Base-by-base conservation (phyloP, 2,797 vertebrate species). In the Ctenopoma multispine region DNA sequence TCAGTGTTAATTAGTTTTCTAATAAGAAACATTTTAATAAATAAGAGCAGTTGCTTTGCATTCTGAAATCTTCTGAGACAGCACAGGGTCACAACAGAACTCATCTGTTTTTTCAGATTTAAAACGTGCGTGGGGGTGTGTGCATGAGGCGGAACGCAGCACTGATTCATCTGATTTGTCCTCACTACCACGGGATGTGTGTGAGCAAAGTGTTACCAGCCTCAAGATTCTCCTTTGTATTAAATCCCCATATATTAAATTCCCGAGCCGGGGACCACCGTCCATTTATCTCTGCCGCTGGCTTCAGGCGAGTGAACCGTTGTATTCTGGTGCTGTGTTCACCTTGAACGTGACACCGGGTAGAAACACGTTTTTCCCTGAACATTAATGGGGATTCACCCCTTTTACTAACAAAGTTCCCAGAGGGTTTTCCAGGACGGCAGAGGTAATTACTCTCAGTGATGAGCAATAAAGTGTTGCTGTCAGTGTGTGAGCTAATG, bases 371-470 rank as follows among this genome's bases (percentile, higher is more conserved):
- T 40, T 60, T 66, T 50, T 70, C 63, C 58, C 63, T 63, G 15
- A 73, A 75, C 51, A 18, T 50, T 79, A 54, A 77, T n/a, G 29
- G 69, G 72, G 38, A 58, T 79, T 70, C 71, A 63, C 71, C 60
- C 66, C 71, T 55, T 51, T 47, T 40, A 50, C 63, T 29, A 20
- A 63, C 47, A 57, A n/a, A 55, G 36, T 44, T 73, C 71, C 72
- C 75, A 44, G 57, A 63, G 62, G 69, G 15, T 73, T 66, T 65
- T 53, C 69, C 76, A 54, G 47, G 21, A 69, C 31, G 9, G 60
- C 71, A 20, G 62, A 72, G 75, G 69, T 83, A 81, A 90, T 90
- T 89, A 89, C 40, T 64, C 66, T 68, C 48, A 55, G 77, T 54
- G 66, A 81, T 55, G 72, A 74, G 76, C 66, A 75, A 53, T 75